Base-by-base conservation (phyloP, 2,888 invertebrate genomes). In the Pammene fasciana region DNA sequence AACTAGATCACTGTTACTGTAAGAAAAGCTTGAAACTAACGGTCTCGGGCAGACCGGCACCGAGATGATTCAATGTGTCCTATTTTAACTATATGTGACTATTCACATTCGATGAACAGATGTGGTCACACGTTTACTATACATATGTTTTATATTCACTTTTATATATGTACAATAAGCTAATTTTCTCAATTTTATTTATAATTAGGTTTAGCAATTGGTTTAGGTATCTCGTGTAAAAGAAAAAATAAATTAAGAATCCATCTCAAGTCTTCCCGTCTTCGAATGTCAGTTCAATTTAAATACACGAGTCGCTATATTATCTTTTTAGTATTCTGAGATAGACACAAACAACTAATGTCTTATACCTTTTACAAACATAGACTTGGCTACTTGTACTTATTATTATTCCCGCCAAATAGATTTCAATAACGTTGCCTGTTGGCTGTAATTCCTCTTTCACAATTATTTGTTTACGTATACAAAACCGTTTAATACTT, bases 401-500 rank as follows among this genome's bases (percentile, higher is more conserved):
- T 64, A 62, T 26, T 18, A 18, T 18, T 59, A 54, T 62, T 54
- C 36, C 43, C 48, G 60, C 71, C 71, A 57, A 18, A 43, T 62
- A 61, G 57, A 65, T 65, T 60, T 50, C 61, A 61, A 34, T 52
- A 26, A 52, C 56, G 55, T 61, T 59, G 78, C 78, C 77, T 75
- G 76, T 80, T 82, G 83, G 81, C 82, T 86, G 83, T 83, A 83
- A 82, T 80, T 72, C 73, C 72, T 76, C 76, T 76, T 75, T 75
- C 73, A 75, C 79, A 78, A 77, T 76, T 80, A 79, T 81, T 82
- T 75, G 74, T 72, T 80, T 75, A 80, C 71, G 72, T 74, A 72
- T 70, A 76, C 79, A 79, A 81, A 82, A 82, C 79, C 82, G 80
- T 82, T 81, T 81, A 83, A 81, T 82, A 85, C 82, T 84, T 85